Evolutionary conservation across 2,888 invertebrate genomes (phyloP), one percentile per base, ranked within the genome.

Genomic region (Smittia aterrima): DNA sequence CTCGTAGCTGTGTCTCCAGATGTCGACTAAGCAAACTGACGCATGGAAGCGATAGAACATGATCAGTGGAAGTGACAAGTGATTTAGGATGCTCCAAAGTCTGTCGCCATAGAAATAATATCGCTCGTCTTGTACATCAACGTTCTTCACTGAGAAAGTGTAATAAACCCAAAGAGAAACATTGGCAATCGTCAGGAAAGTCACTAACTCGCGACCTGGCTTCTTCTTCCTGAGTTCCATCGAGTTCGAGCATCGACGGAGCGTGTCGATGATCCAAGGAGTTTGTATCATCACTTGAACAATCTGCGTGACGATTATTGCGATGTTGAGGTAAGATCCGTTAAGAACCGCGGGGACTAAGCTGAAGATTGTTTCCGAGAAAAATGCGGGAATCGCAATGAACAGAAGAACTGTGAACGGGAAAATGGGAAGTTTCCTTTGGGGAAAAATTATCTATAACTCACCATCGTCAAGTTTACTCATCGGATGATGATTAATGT

Each of bases 21-120:
- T 90, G 80, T 91, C 91, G 11, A 89, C 90, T 64, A 92, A 85
- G 78, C 91, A 92, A 0, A 91, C 91, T n/a, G 90, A 89, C 0
- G 90, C 89, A 79, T 92, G 91, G 80, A 92, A 92, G 75, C 91
- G 84, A 79, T 90, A 92, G 82, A 92, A 92, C 86, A 92, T 89
- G 75, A 89, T 90, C 1, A 92, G 82, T 0, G 92, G 92, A 11
- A 91, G 82, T 40, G 89, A 89, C 78, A 91, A 83, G 79, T 92
- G 92, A 22, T 89, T 89, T 3, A 92, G 83, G 66, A 92, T 86
- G 4, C 89, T 87, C 91, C 92, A 92, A 27, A 88, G 78, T 1
- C 87, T 86, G 20, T 54, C 32, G 27, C 91, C 92, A 78, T 90
- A 92, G 79, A 85, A 90, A 41, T 87, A 85, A 78, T 89, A 88